Base-by-base conservation (phyloP, 2,797 vertebrate genomes). In the Etheostoma perlongum region DNA sequence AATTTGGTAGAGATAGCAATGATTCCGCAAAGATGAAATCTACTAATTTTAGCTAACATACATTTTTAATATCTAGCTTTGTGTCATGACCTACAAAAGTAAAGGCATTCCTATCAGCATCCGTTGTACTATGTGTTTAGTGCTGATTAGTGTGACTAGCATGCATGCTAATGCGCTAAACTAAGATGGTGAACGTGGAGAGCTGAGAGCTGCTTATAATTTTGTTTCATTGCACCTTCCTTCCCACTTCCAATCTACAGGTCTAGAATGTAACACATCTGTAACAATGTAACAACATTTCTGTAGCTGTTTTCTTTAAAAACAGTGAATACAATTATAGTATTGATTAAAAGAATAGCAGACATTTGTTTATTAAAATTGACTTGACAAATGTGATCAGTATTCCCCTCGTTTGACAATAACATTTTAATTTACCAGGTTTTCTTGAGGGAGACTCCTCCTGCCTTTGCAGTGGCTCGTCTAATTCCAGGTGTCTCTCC, bases 401-500 rank as follows among this genome's bases (percentile, higher is more conserved):
- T 23, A 5, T 7, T 46, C 21, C 25, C n/a, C 18, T 67, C 10
- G 62, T 52, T 61, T 1, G 0, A 67, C 47, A 57, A 57, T 2
- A 44, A 60, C 40, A 52, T 19, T 8, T 55, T 14, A 53, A 40
- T 1, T 12, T 84, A 95, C 95, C 94, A 19, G 79, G 6, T 82
- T 91, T 91, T 27, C 21, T 84, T 25, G 67, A 21, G 13, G 57
- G 18, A 15, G 81, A 73, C 63, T 91, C 85, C 70, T 88, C 68
- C 0, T 89, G 68, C 18, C 79, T 91, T 83, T 90, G 82, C 72
- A 90, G 86, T 40, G 69, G 73, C 42, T 90, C 72, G 0, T 80
- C 84, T 72, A 52, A 51, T 64, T 74, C 67, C 23, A 19, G 33
- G 16, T 60, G 40, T 57, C 8, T 58, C 14, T 78, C 67, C 12